Conservation (phyloP, 2,888 invertebrate species). For the Drosophila conformis region DNA sequence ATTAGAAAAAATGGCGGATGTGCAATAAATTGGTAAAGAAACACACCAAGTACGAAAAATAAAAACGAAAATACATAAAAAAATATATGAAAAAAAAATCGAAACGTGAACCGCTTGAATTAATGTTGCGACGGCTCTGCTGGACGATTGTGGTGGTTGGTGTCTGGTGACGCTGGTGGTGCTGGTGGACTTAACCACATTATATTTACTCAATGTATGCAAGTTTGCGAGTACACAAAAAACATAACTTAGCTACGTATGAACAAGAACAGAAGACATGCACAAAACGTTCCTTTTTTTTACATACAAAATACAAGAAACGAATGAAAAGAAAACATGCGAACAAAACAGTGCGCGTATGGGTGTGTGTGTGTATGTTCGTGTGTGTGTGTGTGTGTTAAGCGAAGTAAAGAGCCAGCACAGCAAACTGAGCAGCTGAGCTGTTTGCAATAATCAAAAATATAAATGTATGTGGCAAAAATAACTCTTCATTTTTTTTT, state of each 20-base stretch:
- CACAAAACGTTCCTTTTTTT: constrained; percentile 35
- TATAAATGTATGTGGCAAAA: constrained; percentile 13
- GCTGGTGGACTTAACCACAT: constrained; percentile 25
- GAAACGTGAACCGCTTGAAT: constrained; percentile 16
- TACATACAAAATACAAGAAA: constrained; percentile 27
- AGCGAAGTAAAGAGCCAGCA: constrained; percentile 45
- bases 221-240: constrained; percentile 12
- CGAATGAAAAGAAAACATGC: constrained; percentile 34
- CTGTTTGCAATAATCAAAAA: constrained; percentile 28
- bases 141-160: constrained; percentile 59
- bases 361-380: not conserved
- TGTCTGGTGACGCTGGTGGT: constrained; percentile 44
- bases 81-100: constrained; percentile 4
- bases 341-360: constrained; percentile 15
- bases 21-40: constrained; percentile 23
- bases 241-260: constrained; percentile 23
- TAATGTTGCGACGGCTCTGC: constrained; percentile 23
- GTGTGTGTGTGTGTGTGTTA: constrained; percentile 8
- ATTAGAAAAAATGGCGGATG: not conserved
- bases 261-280: constrained; percentile 51
- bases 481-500: constrained; percentile 9
- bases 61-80: constrained; percentile 9
- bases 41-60: constrained; percentile 22
- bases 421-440: constrained; percentile 56
- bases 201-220: constrained; percentile 14